A percentile compares a stretch with the other conserved stretches of the same genome.
These are phyloP conservation scores for Agapornis canus DNA, from an alignment of 2,797 vertebrate genomes.

Conservation along the genomic window DNA sequence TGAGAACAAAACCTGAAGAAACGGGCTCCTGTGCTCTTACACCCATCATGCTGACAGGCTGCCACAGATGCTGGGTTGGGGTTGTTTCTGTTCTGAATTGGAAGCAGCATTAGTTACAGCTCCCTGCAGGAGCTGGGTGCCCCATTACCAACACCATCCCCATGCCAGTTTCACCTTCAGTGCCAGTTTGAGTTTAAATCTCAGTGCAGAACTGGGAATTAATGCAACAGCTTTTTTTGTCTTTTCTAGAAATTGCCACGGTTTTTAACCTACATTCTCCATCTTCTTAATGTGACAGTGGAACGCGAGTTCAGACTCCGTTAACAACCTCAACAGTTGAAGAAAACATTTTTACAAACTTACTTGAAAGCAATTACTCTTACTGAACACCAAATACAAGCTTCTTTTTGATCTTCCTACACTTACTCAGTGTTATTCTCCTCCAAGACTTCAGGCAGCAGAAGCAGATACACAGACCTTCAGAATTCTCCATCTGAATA, in stretches of 20 bases:
- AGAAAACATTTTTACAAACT: neutral
- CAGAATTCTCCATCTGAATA: neutral
- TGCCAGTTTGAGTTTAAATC: neutral
- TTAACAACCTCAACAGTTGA: neutral
- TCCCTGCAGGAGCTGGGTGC: neutral
- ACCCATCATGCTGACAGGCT: neutral
- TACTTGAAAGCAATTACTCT: neutral
- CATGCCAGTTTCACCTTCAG: neutral
- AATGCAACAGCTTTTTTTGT: neutral
- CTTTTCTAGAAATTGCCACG: neutral
- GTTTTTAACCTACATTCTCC: neutral
- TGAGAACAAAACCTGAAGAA: neutral
- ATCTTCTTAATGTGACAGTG: neutral
- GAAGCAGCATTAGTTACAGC: neutral
- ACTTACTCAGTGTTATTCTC: neutral
- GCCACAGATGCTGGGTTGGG: neutral
- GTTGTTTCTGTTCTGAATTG: neutral
- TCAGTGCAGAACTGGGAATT: neutral
- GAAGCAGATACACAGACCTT: neutral
- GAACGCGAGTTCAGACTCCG: neutral
- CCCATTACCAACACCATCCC: neutral
- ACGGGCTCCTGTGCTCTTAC: neutral
- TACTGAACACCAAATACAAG: neutral
- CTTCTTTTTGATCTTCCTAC: neutral
- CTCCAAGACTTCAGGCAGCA: neutral